phyloP scores from a whole-genome alignment of 2,797 vertebrate species.

The Acipenser ruthenus region DNA sequence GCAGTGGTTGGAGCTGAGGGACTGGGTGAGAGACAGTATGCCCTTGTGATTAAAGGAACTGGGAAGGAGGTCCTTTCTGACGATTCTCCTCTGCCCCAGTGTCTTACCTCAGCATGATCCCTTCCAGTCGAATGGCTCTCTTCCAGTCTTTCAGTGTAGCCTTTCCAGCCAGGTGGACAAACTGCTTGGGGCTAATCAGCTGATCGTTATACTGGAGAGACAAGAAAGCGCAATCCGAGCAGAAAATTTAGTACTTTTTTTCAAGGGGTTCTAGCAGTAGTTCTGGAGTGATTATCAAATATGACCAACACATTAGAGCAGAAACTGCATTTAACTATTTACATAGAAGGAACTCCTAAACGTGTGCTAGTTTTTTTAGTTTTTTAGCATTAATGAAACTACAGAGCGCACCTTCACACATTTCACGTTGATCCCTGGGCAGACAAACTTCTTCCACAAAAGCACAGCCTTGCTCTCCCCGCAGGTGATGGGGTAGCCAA shows the following conservation, averaged over 20 bases:
- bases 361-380: no score
- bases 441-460: conserved; percentile 95
- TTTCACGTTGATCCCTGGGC: conserved; percentile 96
- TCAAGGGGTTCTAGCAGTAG: background rate
- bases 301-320: no score
- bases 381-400: no score
- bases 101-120: conserved; percentile 85
- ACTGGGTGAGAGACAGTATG: no score
- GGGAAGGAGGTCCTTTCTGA: background rate
- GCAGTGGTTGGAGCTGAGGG: background rate
- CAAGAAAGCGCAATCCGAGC: conserved; percentile 28
- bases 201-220: conserved; percentile 78
- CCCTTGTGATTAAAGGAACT: background rate
- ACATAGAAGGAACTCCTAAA: no score
- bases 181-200: conserved; percentile 90
- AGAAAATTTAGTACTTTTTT: conserved; percentile 5
- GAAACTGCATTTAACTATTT: no score
- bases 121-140: conserved; percentile 83
- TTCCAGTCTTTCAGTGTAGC: conserved; percentile 94
- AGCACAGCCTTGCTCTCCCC: conserved; percentile 92
- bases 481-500: conserved; percentile 90
- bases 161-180: conserved; percentile 87
- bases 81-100: conserved; percentile 21
- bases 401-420: conserved; percentile 81
- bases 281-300: no score